Conservation (phyloP, 2,888 invertebrate species). For the Nemoura dubitans region DNA sequence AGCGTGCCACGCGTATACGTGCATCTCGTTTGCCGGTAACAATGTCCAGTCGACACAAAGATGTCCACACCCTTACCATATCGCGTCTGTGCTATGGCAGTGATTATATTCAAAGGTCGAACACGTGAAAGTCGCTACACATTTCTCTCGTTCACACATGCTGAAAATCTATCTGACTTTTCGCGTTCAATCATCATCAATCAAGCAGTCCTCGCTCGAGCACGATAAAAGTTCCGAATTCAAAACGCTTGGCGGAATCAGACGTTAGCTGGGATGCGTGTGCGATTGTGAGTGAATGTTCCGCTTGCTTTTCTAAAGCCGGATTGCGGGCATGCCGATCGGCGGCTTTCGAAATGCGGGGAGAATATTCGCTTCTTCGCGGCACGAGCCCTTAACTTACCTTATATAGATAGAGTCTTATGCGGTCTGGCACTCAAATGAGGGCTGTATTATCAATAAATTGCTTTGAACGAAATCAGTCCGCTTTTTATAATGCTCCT, state of each 20-base stretch:
- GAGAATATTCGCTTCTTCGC: too few species aligned
- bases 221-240: neutral
- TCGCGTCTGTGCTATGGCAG: neutral
- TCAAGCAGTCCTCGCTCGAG: neutral
- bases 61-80: neutral
- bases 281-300: neutral
- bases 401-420: too few species aligned
- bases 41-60: neutral
- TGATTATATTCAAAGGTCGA: neutral
- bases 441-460: neutral
- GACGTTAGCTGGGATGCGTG: neutral
- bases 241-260: neutral
- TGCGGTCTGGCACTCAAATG: neutral
- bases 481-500: neutral
- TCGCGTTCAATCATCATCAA: slow-evolving; percentile 12
- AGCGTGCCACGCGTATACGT: neutral
- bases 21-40: neutral
- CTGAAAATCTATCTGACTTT: neutral
- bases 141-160: neutral
- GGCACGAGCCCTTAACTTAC: too few species aligned
- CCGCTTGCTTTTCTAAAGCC: neutral
- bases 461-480: neutral
- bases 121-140: neutral
- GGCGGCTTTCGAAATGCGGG: neutral
- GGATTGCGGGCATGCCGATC: neutral